Evolutionary conservation across 23 tunicate species (phyloP), one percentile per base, ranked within the genome.

Genomic region (Botrylloides violaceus): DNA sequence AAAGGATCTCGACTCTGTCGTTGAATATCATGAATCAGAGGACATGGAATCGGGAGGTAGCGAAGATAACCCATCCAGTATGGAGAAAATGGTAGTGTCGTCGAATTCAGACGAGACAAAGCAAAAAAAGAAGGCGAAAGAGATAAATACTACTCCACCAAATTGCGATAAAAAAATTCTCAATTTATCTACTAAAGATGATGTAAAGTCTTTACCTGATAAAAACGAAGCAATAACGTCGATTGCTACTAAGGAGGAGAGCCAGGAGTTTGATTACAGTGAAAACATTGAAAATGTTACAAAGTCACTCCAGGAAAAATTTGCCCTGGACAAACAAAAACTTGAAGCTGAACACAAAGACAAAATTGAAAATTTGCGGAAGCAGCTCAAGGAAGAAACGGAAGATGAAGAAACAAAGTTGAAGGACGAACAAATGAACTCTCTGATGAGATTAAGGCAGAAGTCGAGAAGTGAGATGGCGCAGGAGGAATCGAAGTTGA

Each of bases 11-110:
- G 84, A 78, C 32, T 55, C 83, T 26, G 71, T 72, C 2, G 56
- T 90, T 26, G 90, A 90, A 50, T 90, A 90, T 74, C 90, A 83
- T 21, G 77, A 59, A 15, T 90, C 97, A 18, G 97, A 90, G 50
- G 97, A 90, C 32, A 79, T 76, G 18, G 83, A 79, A 28, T 68
- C 74, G 4, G 70, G 33, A n/a, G 70, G 31, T 1, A 66, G 43
- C 49, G 77, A 76, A 29, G 88, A 58, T 24, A 59, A 12, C 28
- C 36, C 34, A 32, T 47, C 36, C 79, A 65, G 55, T 1, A 68
- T 65, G 60, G 82, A 71, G 12, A 81, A 77, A 5, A 77, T 81
- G 88, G 72, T 73, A 37, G 76, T 88, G 18, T 88, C 96, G 18
- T 77, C 96, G 29, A 66, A 81, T 59, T 88, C 96, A 0, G 78